Evolutionary conservation across 2,888 invertebrate species (phyloP).

Genomic region (Sabatieria punctata): DNA sequence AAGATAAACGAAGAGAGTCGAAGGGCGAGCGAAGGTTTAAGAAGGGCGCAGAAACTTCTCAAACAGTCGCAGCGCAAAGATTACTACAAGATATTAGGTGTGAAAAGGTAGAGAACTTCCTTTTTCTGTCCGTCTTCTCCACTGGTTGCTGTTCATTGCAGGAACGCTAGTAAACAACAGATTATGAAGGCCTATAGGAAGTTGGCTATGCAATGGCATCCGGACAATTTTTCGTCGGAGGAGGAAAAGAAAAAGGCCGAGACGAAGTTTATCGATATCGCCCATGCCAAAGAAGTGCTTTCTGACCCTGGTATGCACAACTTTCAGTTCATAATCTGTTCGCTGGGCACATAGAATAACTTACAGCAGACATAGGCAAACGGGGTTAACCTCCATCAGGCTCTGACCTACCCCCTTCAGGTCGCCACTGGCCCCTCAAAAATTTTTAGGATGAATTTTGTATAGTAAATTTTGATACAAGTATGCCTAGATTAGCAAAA

Average conservation of each 20-base stretch:
- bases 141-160: conserved; percentile 14
- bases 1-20: conserved; percentile 59
- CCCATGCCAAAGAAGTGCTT: conserved; percentile 89
- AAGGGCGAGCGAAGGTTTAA: conserved; percentile 70
- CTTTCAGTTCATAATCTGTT: background rate
- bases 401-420: no score
- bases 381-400: no score
- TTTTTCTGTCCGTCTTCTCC: conserved; percentile 1
- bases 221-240: conserved; percentile 70
- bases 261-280: conserved; percentile 94
- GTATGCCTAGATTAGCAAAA: no score
- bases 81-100: conserved; percentile 89
- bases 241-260: conserved; percentile 78
- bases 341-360: no score
- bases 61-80: conserved; percentile 81
- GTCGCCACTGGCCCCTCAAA: no score
- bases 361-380: no score
- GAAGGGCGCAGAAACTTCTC: conserved; percentile 70
- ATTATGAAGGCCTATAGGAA: conserved; percentile 88
- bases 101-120: conserved; percentile 47
- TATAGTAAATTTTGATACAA: no score
- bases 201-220: conserved; percentile 96
- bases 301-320: conserved; percentile 46
- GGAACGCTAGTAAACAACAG: conserved; percentile 71
- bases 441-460: no score